Conservation (phyloP, 2,888 invertebrate species). For the Auanema sp. region DNA sequence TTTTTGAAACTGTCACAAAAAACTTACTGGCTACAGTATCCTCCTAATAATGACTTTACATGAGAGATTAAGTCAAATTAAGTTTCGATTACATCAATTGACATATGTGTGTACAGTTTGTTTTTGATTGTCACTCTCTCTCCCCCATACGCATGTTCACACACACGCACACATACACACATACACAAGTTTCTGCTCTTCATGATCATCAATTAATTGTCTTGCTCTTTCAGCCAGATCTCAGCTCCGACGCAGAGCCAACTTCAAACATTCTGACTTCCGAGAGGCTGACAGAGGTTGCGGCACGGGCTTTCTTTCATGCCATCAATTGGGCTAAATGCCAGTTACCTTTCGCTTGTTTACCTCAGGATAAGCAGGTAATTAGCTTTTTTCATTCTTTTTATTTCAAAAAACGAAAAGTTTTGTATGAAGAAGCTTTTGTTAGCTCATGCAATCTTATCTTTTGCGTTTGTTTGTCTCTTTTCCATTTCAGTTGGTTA, state of each 20-base stretch:
- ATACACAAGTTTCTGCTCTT: background rate
- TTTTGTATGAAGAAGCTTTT: too few relatives aligned
- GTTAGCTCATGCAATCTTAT: too few relatives aligned
- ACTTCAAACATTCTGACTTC: background rate
- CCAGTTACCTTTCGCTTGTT: slow-evolving; percentile 28
- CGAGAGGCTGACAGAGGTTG: slow-evolving; percentile 25
- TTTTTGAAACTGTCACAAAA: too few relatives aligned
- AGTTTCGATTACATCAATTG: too few relatives aligned
- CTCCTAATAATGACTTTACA: too few relatives aligned
- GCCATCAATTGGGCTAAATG: slow-evolving; percentile 24
- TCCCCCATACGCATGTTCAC: too few relatives aligned
- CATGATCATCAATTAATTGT: background rate
- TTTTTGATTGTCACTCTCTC: background rate
- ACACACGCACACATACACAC: background rate
- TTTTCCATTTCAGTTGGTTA: too few relatives aligned
- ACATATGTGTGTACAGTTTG: background rate
- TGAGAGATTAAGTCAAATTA: too few relatives aligned
- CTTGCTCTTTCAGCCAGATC: slow-evolving; percentile 16
- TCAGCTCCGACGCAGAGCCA: slow-evolving; percentile 20
- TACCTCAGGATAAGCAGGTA: slow-evolving; percentile 25
- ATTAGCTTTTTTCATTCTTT: too few relatives aligned
- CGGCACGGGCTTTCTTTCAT: slow-evolving; percentile 40
- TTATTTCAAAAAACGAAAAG: too few relatives aligned
- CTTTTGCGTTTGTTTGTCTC: too few relatives aligned
- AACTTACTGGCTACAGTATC: too few relatives aligned